Evolutionary conservation across 2,797 vertebrate species (phyloP).

Genomic region (Rhabdophis nuchalis): DNA sequence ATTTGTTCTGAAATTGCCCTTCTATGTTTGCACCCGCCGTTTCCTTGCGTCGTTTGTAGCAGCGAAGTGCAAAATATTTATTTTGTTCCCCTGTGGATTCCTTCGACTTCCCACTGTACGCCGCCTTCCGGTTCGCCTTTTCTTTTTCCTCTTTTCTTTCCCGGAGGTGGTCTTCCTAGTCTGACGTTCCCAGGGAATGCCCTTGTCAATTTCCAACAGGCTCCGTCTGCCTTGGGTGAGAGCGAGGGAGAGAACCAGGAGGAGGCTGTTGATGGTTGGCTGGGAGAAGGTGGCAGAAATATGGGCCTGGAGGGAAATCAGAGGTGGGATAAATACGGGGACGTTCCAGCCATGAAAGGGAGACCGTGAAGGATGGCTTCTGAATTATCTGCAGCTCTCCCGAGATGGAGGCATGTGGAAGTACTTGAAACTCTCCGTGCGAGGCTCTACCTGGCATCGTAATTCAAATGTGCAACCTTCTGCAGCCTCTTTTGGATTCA

Average conservation of each 20-base stretch:
- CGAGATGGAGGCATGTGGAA: constrained; percentile 1
- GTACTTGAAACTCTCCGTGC: neutral
- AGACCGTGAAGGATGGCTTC: neutral
- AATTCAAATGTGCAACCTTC: constrained; percentile 18
- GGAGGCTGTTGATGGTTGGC: neutral
- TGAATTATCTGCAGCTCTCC: constrained; percentile 10
- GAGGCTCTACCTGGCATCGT: neutral
- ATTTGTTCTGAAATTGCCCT: neutral
- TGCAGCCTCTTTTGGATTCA: constrained; percentile 15
- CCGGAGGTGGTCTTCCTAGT: neutral
- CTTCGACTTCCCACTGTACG: neutral
- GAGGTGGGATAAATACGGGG: neutral
- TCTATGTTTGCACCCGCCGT: neutral
- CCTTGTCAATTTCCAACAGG: neutral
- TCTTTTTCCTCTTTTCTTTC: neutral
- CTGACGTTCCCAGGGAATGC: no score
- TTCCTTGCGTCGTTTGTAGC: neutral
- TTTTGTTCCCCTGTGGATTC: neutral
- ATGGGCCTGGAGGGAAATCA: constrained; percentile 2
- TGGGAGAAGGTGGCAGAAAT: neutral
- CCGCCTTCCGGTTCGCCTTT: fast-evolving
- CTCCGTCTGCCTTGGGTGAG: neutral
- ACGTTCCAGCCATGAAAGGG: neutral
- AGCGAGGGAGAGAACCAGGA: neutral
- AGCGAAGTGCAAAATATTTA: neutral